Evolutionary conservation across 2,888 invertebrate species (phyloP), one percentile per base, ranked within the genome.

Genomic region (Brassicogethes aeneus): DNA sequence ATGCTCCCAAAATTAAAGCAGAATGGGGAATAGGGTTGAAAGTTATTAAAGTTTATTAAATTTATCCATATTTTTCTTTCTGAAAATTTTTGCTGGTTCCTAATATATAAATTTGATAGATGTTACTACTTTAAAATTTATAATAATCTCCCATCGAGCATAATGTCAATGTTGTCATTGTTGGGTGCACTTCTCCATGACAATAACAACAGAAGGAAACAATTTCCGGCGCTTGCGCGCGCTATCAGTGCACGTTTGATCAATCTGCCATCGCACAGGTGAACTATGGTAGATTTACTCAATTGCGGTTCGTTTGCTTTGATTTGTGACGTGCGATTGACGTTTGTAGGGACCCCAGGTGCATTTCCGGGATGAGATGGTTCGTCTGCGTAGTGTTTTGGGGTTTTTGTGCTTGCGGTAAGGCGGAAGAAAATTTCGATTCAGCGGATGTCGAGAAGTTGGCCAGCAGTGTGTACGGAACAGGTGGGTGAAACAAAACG

Each of bases 171-270:
- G 57, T 57, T 57, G 54, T 52, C 43, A 57, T 54, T 52, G 56
- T 53, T 17, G 34, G 17, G 16, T 14, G 12, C 16, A 36, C 36
- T 42, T 45, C 43, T 39, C 34, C 53, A 50, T 50, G 51, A 53
- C 54, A 54, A 54, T 55, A 35, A 53, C 47, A 53, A 53, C 53
- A 45, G 30, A 36, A 36, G n/a, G 17, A 15, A 36, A 5, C 5
- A 23, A 23, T 8, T 10, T 42, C 43, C 37, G 39, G 55, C 56
- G 59, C 60, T 46, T 57, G 62, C 62, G 60, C 58, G 23, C 47
- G 46, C 43, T 50, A 45, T 40, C 34, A 42, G 5, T 7, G 47
- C 46, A 42, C 51, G 62, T 63, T 62, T 63, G 64, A 65, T 65
- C 64, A 61, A 65, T 64, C 17, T 47, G 45, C 48, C 45, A 45